Evolutionary conservation across 2,888 invertebrate genomes (phyloP).

Genomic region (Andrena dorsata): DNA sequence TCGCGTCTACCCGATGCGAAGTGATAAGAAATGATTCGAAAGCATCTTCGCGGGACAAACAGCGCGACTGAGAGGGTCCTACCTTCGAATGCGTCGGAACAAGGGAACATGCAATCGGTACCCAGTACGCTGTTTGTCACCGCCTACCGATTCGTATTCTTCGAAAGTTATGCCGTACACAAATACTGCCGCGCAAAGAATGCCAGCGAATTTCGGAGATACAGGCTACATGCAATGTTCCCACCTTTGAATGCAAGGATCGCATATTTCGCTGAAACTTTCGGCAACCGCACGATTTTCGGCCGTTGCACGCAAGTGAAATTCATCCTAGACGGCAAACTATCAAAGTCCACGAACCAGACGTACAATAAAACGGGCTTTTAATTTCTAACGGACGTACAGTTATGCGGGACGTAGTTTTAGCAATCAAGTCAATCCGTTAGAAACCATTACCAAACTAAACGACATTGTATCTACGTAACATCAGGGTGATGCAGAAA

Average conservation of each 20-base stretch:
- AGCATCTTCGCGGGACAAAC: background rate
- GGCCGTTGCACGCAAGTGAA: too few species aligned
- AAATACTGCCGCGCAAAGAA: constrained; percentile 1
- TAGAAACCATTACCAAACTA: constrained; percentile 17
- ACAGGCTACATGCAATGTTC: background rate
- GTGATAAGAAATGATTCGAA: background rate
- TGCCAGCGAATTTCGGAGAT: background rate
- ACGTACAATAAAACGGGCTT: background rate
- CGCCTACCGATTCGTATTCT: constrained; percentile 32
- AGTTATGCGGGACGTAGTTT: constrained; percentile 4
- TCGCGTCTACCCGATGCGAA: background rate
- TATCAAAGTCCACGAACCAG: background rate
- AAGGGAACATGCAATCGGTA: background rate
- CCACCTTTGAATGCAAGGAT: background rate
- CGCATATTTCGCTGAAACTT: background rate
- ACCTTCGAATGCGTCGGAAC: background rate
- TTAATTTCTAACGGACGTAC: background rate
- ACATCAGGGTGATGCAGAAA: background rate
- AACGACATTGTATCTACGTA: background rate
- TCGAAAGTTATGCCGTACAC: background rate
- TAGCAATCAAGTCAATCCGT: background rate
- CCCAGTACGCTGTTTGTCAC: constrained; percentile 9
- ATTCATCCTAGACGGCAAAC: background rate
- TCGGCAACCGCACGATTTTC: background rate
- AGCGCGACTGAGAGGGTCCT: background rate